Evolutionary conservation across 2,797 vertebrate genomes (phyloP).

Genomic region (Clarias pachynema): DNA sequence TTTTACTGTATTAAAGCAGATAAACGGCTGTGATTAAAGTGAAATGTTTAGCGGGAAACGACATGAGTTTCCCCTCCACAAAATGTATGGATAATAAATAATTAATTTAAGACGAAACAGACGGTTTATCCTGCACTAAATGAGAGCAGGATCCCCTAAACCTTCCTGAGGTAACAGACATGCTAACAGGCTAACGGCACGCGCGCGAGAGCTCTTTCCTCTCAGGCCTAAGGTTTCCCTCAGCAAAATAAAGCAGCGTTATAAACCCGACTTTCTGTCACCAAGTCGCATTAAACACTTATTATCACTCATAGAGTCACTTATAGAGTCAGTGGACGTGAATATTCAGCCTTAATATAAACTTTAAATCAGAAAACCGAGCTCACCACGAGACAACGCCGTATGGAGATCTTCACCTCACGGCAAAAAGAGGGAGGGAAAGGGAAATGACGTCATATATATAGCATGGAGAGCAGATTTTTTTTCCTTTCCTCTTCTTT

Average conservation of each 20-base stretch:
- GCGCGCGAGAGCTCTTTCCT: background rate
- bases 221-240: background rate
- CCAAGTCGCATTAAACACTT: accelerated
- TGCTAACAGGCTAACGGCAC: conserved; percentile 1
- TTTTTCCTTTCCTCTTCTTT: no score
- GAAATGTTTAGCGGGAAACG: background rate
- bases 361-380: background rate
- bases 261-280: background rate
- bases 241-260: background rate
- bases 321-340: accelerated
- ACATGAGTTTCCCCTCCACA: background rate
- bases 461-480: conserved; percentile 48
- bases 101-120: background rate
- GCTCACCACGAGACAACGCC: conserved; percentile 86
- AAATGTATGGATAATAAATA: background rate
- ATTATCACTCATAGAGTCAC: no score
- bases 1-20: background rate
- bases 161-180: background rate
- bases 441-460: conserved; percentile 66
- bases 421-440: conserved; percentile 73
- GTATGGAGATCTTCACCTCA: conserved; percentile 76
- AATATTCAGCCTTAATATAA: background rate
- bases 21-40: background rate
- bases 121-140: background rate
- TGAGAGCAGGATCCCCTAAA: background rate